Evolutionary conservation across 2,888 invertebrate genomes (phyloP).

Genomic region (Acleris emargana): DNA sequence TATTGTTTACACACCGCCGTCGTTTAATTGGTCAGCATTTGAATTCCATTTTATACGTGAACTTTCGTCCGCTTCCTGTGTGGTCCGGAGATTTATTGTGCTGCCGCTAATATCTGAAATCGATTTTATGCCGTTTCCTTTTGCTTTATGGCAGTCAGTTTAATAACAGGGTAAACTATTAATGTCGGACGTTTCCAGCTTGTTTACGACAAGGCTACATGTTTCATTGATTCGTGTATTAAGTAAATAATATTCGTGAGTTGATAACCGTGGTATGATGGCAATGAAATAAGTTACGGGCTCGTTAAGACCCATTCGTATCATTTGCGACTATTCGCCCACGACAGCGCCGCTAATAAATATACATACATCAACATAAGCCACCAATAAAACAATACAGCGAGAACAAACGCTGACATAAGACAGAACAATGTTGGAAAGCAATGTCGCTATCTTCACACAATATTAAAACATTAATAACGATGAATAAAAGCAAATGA

Average conservation of each 20-base stretch:
- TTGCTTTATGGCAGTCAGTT: slow-evolving; percentile 34
- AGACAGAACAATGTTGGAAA: slow-evolving; percentile 32
- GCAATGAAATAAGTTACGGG: slow-evolving; percentile 14
- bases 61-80: slow-evolving; percentile 32
- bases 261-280: slow-evolving; percentile 6
- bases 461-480: slow-evolving; percentile 37
- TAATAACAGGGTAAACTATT: slow-evolving; percentile 33
- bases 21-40: slow-evolving; percentile 36
- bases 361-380: slow-evolving; percentile 32
- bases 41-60: slow-evolving; percentile 29
- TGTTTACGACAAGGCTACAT: slow-evolving; percentile 18
- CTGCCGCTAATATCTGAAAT: slow-evolving; percentile 35
- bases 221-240: slow-evolving; percentile 16
- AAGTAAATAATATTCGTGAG: slow-evolving; percentile 19
- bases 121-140: slow-evolving; percentile 31
- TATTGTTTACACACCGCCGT: slow-evolving; percentile 46
- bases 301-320: slow-evolving; percentile 12
- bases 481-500: slow-evolving; percentile 32
- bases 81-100: slow-evolving; percentile 35
- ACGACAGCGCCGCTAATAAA: slow-evolving; percentile 21
- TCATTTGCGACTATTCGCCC: slow-evolving; percentile 22
- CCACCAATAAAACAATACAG: slow-evolving; percentile 30
- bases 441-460: slow-evolving; percentile 31
- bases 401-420: slow-evolving; percentile 22
- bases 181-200: slow-evolving; percentile 3